A percentile compares a stretch with the other conserved stretches of the same genome.
phyloP scores from a whole-genome alignment of 2,113 vertebrate genomes.

The Sapayoa aenigma region DNA sequence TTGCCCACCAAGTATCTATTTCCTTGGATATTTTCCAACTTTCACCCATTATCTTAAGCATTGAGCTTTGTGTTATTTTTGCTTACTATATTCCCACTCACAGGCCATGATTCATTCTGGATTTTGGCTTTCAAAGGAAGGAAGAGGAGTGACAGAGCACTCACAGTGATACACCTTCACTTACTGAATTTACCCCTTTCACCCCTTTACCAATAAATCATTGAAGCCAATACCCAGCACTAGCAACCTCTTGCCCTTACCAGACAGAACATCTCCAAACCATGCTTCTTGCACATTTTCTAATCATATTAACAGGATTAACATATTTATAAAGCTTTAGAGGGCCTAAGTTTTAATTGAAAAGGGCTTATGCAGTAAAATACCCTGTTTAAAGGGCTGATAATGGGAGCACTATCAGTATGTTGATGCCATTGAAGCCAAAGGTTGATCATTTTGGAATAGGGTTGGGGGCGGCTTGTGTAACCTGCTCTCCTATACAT shows the following conservation, averaged over 20 bases:
- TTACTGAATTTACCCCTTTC: background rate
- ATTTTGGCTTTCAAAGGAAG: background rate
- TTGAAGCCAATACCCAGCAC: background rate
- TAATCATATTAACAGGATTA: background rate
- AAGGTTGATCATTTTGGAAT: background rate
- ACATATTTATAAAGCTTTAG: background rate
- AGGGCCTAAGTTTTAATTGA: background rate
- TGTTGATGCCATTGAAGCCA: background rate
- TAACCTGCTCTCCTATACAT: background rate
- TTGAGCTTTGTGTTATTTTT: background rate
- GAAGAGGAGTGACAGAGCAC: background rate
- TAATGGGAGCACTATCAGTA: background rate
- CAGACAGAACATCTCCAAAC: background rate
- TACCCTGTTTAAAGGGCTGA: background rate
- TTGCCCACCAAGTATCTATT: background rate
- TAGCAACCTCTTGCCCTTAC: background rate
- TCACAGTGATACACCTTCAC: background rate
- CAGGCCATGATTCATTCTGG: background rate
- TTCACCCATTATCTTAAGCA: background rate
- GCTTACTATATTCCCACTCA: background rate
- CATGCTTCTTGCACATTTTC: background rate
- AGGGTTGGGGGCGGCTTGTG: background rate
- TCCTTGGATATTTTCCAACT: background rate
- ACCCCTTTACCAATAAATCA: background rate
- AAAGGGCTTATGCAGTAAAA: background rate